Evolutionary conservation across 2,113 vertebrate genomes (phyloP).

Genomic region (Antennarius striatus): DNA sequence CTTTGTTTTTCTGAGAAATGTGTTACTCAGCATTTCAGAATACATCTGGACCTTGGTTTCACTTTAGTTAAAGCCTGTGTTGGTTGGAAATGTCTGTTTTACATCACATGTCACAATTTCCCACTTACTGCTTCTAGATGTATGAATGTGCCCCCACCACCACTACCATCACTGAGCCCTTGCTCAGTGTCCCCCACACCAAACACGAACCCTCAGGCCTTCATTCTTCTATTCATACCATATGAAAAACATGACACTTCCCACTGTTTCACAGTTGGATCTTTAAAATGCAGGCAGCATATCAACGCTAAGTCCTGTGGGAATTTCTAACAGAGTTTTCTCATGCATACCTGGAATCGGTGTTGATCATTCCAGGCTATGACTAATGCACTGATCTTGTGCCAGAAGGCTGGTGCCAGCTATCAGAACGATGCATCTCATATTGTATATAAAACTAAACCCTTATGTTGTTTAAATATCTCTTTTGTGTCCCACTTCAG

Average conservation of each 20-base stretch:
- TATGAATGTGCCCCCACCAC: background rate
- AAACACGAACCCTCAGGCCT: constrained; percentile 26
- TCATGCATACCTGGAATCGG: background rate
- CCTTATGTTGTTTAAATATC: too few relatives aligned
- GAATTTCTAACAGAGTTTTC: background rate
- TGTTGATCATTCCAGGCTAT: background rate
- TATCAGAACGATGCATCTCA: background rate
- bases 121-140: background rate
- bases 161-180: background rate
- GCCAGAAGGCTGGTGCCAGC: background rate
- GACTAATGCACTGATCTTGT: background rate
- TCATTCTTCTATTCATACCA: constrained; percentile 29
- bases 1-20: too few relatives aligned
- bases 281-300: background rate
- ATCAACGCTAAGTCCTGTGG: constrained; percentile 1
- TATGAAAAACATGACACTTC: constrained; percentile 12
- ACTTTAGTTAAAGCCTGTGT: background rate
- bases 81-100: constrained; percentile 2
- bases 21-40: too few relatives aligned
- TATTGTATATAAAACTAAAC: too few relatives aligned
- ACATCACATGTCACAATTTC: background rate
- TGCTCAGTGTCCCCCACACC: background rate
- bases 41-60: background rate
- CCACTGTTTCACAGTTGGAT: constrained; percentile 12
- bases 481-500: too few relatives aligned